phyloP scores from a whole-genome alignment of 92 coral and sea anemone species.

The Epizoanthus illoricatus region DNA sequence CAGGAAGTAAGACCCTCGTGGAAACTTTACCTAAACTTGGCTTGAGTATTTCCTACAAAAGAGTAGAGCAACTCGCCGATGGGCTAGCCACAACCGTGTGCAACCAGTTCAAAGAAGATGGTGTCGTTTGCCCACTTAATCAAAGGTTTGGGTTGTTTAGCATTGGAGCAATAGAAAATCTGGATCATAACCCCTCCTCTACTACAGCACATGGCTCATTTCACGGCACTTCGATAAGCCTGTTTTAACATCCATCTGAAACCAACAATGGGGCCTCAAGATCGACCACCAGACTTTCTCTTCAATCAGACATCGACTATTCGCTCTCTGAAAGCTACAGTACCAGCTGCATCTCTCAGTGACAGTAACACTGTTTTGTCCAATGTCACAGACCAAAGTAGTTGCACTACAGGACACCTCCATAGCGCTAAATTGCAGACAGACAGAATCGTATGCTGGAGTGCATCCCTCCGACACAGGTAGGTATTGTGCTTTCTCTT shows the following conservation, averaged over 20 bases:
- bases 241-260: slow-evolving; percentile 41
- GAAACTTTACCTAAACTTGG: slow-evolving; percentile 35
- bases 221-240: slow-evolving; percentile 48
- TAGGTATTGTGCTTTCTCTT: no score
- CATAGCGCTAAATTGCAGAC: no score
- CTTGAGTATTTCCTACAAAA: slow-evolving; percentile 18
- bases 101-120: slow-evolving; percentile 32
- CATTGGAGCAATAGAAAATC: slow-evolving; percentile 43
- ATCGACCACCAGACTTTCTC: background rate
- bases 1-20: slow-evolving; percentile 45
- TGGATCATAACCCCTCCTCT: slow-evolving; percentile 52
- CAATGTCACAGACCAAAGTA: no score
- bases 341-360: no score
- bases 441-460: no score
- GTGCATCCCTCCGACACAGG: no score
- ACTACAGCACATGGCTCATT: slow-evolving; percentile 43
- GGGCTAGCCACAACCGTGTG: slow-evolving; percentile 41
- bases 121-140: slow-evolving; percentile 46
- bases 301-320: no score
- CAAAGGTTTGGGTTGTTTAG: slow-evolving; percentile 37
- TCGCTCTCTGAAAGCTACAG: no score
- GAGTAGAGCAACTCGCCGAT: background rate
- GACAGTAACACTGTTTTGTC: no score
- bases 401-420: no score
- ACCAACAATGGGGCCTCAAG: background rate